Evolutionary conservation across 1,140 invertebrate genomes (phyloP).

Genomic region (Phortica variegata): DNA sequence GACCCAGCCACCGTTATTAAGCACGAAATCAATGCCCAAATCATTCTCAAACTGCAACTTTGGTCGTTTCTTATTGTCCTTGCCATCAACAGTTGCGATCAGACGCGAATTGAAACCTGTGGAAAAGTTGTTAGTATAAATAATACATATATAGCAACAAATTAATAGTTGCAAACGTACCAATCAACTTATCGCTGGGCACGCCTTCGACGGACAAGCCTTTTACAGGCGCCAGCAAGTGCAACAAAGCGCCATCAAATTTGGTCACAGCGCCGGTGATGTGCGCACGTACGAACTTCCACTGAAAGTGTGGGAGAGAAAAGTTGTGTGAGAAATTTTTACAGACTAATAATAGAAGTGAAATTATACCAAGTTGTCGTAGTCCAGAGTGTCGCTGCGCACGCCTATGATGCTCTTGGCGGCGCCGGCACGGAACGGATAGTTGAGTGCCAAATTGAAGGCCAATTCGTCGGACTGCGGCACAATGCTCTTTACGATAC

Average conservation of each 20-base stretch:
- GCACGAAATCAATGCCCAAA: constrained; percentile 60
- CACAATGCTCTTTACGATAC: constrained; percentile 26
- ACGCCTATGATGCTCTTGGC: constrained; percentile 63
- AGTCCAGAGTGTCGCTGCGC: constrained; percentile 35
- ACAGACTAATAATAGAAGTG: neutral
- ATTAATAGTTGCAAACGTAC: constrained; percentile 17
- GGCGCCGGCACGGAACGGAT: constrained; percentile 65
- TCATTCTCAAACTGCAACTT: constrained; percentile 60
- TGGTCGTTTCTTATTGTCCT: constrained; percentile 63
- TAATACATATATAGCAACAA: constrained; percentile 29
- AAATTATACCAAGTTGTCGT: constrained; percentile 46
- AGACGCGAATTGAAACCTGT: constrained; percentile 58
- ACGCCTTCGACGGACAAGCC: constrained; percentile 40
- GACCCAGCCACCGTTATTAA: constrained; percentile 46
- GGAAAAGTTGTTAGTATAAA: neutral
- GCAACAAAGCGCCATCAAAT: constrained; percentile 39
- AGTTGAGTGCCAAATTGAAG: constrained; percentile 61
- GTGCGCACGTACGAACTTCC: constrained; percentile 36
- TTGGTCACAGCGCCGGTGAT: constrained; percentile 32
- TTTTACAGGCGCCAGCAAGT: constrained; percentile 46
- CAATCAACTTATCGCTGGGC: constrained; percentile 40
- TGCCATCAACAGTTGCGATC: constrained; percentile 60
- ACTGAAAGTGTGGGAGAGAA: constrained; percentile 23
- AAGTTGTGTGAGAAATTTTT: neutral
- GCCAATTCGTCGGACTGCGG: constrained; percentile 58